These are phyloP conservation scores for Gobius niger DNA, from an alignment of 2,113 vertebrate species.

Conservation along the genomic window DNA sequence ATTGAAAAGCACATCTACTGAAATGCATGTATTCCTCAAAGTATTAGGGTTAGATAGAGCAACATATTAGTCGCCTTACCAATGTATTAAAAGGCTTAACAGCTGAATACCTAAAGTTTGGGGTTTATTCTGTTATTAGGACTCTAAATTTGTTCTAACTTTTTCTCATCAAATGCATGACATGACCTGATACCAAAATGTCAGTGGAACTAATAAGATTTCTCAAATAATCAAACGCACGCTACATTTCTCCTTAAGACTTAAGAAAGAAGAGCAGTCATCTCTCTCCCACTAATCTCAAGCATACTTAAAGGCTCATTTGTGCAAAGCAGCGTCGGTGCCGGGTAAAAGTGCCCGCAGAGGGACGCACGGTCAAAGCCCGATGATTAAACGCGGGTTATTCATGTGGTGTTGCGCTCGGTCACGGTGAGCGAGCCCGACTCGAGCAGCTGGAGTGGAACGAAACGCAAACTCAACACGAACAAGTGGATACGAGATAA, in stretches of 20 bases:
- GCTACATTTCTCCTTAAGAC: background rate
- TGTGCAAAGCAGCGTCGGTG: conserved; percentile 10
- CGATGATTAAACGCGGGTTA: background rate
- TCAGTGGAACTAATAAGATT: background rate
- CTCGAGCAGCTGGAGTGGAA: conserved; percentile 19
- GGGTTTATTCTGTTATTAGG: too few species aligned
- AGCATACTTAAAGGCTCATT: conserved; percentile 14
- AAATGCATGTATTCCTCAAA: too few species aligned
- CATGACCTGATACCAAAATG: background rate
- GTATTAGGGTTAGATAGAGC: too few species aligned
- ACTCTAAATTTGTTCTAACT: too few species aligned
- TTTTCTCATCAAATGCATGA: background rate
- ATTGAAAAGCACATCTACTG: too few species aligned
- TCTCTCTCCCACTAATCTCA: conserved; percentile 15
- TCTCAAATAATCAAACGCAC: background rate
- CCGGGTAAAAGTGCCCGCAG: background rate
- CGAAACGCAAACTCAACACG: conserved; percentile 23
- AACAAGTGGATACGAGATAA: conserved; percentile 29
- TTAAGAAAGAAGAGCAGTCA: conserved; percentile 7
- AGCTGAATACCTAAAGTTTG: too few species aligned
- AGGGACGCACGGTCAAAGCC: background rate
- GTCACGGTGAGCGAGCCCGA: conserved; percentile 20
- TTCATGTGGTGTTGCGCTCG: conserved; percentile 18
- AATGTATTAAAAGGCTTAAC: too few species aligned
- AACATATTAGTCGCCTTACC: too few species aligned